Conservation (phyloP, 2,888 invertebrate genomes). For the Morpho achilles region DNA sequence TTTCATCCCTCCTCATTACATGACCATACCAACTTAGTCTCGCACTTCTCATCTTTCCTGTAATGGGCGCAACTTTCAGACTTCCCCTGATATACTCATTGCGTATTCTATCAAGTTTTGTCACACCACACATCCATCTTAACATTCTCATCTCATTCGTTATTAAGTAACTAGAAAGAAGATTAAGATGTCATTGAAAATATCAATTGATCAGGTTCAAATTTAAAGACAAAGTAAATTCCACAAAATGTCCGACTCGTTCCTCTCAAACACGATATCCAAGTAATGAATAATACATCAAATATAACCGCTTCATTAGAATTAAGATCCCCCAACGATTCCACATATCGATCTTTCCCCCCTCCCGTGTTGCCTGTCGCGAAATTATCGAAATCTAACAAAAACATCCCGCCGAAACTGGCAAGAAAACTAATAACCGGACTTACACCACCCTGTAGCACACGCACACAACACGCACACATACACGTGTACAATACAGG, state of each 20-base stretch:
- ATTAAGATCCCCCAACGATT: slow-evolving; percentile 22
- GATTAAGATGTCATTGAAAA: too few species aligned
- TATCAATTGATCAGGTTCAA: neutral
- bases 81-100: too few species aligned
- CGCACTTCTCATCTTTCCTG: too few species aligned
- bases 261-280: neutral
- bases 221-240: neutral
- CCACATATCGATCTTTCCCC: slow-evolving; percentile 33
- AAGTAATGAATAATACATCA: slow-evolving; percentile 15
- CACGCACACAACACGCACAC: slow-evolving; percentile 27
- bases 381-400: slow-evolving; percentile 79
- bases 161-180: too few species aligned
- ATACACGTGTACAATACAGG: slow-evolving; percentile 40
- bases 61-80: too few species aligned
- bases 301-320: slow-evolving; percentile 22
- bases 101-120: too few species aligned
- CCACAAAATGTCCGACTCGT: neutral
- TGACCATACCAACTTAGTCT: too few species aligned
- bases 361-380: slow-evolving; percentile 45
- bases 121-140: too few species aligned
- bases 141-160: too few species aligned
- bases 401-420: slow-evolving; percentile 71
- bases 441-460: slow-evolving; percentile 50
- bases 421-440: slow-evolving; percentile 78
- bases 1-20: too few species aligned